Evolutionary conservation across 64 coral and sea anemone genomes (phyloP).

Genomic region (Astreopora myriophthalma): DNA sequence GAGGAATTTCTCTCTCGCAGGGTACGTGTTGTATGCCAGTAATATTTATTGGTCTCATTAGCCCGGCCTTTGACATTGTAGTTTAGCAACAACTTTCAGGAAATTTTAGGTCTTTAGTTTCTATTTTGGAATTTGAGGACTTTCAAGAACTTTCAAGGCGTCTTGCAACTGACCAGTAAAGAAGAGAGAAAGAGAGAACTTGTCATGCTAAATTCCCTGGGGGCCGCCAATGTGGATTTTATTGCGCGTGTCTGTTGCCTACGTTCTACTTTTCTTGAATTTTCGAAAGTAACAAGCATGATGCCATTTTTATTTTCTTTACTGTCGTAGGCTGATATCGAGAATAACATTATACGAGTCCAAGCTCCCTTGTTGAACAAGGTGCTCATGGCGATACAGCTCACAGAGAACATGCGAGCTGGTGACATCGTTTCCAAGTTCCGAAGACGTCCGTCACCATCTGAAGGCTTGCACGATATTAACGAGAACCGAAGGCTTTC

Average conservation of each 20-base stretch:
- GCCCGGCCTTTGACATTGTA: no score
- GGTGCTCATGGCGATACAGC: slow-evolving; percentile 88
- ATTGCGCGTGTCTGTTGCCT: neutral
- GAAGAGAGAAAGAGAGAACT: no score
- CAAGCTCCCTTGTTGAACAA: slow-evolving; percentile 93
- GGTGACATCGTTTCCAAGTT: slow-evolving; percentile 92
- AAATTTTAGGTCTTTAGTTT: no score
- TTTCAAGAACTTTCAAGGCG: no score
- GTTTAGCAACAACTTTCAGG: no score
- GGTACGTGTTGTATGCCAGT: no score
- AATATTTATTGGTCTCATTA: no score
- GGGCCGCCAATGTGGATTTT: neutral
- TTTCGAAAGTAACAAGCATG: neutral
- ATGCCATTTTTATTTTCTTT: neutral
- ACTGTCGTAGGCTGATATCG: slow-evolving; percentile 67
- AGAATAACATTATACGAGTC: slow-evolving; percentile 95
- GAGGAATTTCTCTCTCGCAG: no score
- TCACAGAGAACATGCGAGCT: slow-evolving; percentile 78
- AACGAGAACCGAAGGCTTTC: neutral
- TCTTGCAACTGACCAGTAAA: no score
- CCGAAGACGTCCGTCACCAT: slow-evolving; percentile 45
- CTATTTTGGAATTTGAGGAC: no score
- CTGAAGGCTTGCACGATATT: neutral
- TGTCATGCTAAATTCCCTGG: no score
- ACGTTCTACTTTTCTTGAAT: no score